These are phyloP conservation scores for Dasypolia templi DNA, from an alignment of 2,888 invertebrate genomes.

Conservation along the genomic window DNA sequence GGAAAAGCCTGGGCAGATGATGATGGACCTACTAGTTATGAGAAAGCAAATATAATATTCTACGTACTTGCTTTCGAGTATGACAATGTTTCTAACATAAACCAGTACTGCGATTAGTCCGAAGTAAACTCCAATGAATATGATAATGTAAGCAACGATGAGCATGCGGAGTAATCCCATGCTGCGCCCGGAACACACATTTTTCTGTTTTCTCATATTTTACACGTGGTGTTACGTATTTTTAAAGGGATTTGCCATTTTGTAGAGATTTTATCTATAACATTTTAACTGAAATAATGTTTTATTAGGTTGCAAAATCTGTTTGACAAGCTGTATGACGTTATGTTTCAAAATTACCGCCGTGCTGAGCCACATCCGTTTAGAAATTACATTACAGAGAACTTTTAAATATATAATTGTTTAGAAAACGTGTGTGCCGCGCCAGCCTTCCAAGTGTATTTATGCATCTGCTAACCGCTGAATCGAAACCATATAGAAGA, in stretches of 20 bases:
- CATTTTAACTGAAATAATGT: slow-evolving; percentile 20
- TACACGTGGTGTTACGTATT: slow-evolving; percentile 44
- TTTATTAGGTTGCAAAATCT: slow-evolving; percentile 21
- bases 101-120: slow-evolving; percentile 80
- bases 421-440: not conserved
- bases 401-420: no score
- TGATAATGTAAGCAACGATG: slow-evolving; percentile 80
- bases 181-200: slow-evolving; percentile 47
- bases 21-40: not conserved
- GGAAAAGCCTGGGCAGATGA: no score
- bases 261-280: slow-evolving; percentile 15
- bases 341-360: slow-evolving; percentile 41
- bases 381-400: no score
- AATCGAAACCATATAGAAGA: not conserved
- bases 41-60: not conserved
- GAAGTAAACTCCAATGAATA: slow-evolving; percentile 80
- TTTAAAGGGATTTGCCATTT: slow-evolving; percentile 40
- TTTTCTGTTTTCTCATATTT: slow-evolving; percentile 53
- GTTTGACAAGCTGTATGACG: slow-evolving; percentile 35
- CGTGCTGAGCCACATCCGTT: slow-evolving; percentile 8
- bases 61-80: slow-evolving; percentile 75
- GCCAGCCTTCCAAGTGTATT: not conserved
- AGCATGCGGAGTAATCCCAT: slow-evolving; percentile 82
- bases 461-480: not conserved
- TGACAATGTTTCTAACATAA: slow-evolving; percentile 77